Conservation (phyloP, 2,888 invertebrate genomes). For the Meliscaeva auricollis region DNA sequence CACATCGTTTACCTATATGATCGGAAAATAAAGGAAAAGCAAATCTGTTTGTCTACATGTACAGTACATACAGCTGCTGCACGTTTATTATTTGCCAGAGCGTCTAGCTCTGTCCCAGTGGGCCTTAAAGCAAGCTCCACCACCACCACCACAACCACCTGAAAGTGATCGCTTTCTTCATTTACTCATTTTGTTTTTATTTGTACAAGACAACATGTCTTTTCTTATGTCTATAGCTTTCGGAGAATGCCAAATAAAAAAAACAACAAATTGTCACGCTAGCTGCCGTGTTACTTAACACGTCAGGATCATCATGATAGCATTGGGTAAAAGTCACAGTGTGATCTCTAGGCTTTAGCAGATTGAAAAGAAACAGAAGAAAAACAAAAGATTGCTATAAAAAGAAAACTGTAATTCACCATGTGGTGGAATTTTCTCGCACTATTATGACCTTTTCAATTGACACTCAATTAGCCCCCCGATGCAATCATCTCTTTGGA, state of each 20-base stretch:
- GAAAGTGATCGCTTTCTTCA: constrained; percentile 51
- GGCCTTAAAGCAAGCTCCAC: constrained; percentile 7
- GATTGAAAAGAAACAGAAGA: too few relatives aligned
- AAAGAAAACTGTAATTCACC: not conserved
- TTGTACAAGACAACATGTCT: constrained; percentile 16
- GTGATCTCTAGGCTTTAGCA: not conserved
- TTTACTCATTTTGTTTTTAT: constrained; percentile 10
- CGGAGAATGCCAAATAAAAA: constrained; percentile 2
- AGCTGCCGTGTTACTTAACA: constrained; percentile 48
- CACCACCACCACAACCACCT: too few relatives aligned
- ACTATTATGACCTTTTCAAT: constrained; percentile 32
- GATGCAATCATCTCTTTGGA: not conserved
- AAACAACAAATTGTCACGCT: constrained; percentile 21
- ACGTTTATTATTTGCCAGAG: constrained; percentile 10
- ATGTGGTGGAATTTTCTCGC: not conserved
- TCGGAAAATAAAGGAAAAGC: constrained; percentile 39
- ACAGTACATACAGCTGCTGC: constrained; percentile 24
- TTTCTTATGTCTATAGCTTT: constrained; percentile 20
- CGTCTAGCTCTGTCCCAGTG: constrained; percentile 16
- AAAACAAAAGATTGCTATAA: too few relatives aligned
- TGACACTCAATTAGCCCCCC: constrained; percentile 39
- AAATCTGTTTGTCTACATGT: not conserved
- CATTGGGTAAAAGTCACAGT: constrained; percentile 16
- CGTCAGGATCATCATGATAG: not conserved
- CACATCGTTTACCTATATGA: constrained; percentile 56